Percentiles rank a stretch among this genome's conserved stretches.
Evolutionary conservation across 2,113 vertebrate genomes (phyloP).

Genomic region (Lepus europaeus): DNA sequence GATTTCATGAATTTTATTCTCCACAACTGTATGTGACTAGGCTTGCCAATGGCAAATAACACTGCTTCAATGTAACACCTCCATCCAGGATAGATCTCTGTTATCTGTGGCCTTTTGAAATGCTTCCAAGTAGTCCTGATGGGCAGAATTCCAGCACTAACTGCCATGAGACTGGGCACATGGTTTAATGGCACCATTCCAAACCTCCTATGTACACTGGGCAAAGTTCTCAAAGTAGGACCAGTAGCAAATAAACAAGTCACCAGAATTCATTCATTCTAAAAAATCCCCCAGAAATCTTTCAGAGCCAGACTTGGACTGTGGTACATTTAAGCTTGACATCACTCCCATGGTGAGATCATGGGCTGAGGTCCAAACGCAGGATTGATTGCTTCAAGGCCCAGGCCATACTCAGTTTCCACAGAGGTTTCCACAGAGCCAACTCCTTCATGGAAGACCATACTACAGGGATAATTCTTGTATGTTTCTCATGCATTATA

Average conservation of each 20-base stretch:
- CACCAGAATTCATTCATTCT: neutral
- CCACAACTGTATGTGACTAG: neutral
- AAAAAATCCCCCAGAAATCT: neutral
- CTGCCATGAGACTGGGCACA: neutral
- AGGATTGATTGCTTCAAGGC: neutral
- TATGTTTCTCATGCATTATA: neutral
- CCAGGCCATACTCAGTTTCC: neutral
- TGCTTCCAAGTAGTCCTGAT: neutral
- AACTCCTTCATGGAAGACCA: neutral
- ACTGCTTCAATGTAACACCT: neutral
- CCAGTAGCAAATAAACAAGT: neutral
- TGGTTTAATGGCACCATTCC: neutral
- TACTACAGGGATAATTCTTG: neutral
- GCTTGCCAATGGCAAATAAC: neutral
- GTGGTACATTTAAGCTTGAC: neutral
- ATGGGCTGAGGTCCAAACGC: neutral
- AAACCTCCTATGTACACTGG: neutral
- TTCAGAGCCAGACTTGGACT: neutral
- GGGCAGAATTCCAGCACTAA: neutral
- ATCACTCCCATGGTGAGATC: neutral
- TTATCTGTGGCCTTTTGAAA: neutral
- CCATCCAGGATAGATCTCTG: neutral
- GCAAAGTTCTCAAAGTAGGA: neutral
- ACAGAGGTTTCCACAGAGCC: neutral
- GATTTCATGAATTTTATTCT: neutral